Evolutionary conservation across 2,113 vertebrate genomes (phyloP).

Genomic region (Pollachius pollachius): DNA sequence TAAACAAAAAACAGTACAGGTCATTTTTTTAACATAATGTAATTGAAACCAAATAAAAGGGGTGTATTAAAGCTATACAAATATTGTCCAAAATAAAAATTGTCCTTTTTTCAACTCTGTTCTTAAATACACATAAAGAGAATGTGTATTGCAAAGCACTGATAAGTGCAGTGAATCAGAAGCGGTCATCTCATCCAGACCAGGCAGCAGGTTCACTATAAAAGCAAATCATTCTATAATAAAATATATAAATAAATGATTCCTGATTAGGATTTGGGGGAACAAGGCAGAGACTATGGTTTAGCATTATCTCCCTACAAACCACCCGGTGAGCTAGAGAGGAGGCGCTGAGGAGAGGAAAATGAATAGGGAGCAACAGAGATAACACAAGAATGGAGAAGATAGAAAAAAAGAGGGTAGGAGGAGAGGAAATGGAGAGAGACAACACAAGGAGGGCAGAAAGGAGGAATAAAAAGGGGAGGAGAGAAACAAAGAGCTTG

Average conservation of each 20-base stretch:
- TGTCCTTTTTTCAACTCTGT: conserved; percentile 39
- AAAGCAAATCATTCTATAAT: conserved; percentile 39
- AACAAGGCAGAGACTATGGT: conserved; percentile 4
- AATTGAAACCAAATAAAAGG: conserved; percentile 3
- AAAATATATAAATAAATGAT: conserved; percentile 21
- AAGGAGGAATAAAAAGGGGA: conserved; percentile 7
- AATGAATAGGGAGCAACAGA: not conserved
- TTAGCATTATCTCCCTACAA: conserved; percentile 47
- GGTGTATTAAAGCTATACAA: conserved; percentile 35
- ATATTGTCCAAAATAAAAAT: not conserved
- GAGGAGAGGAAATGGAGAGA: not conserved
- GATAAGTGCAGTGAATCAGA: conserved; percentile 36
- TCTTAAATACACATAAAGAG: conserved; percentile 54
- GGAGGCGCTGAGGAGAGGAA: not conserved
- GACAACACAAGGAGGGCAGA: conserved; percentile 7
- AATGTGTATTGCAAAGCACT: conserved; percentile 39
- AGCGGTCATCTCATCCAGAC: conserved; percentile 40
- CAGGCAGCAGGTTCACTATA: conserved; percentile 34
- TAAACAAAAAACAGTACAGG: not conserved
- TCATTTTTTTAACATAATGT: no score
- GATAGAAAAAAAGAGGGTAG: not conserved
- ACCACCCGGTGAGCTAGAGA: conserved; percentile 36
- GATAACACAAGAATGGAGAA: no score
- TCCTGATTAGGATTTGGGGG: conserved; percentile 52
- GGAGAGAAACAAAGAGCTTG: not conserved